Evolutionary conservation across 2,888 invertebrate genomes (phyloP).

Genomic region (Gastrophysa polygoni): DNA sequence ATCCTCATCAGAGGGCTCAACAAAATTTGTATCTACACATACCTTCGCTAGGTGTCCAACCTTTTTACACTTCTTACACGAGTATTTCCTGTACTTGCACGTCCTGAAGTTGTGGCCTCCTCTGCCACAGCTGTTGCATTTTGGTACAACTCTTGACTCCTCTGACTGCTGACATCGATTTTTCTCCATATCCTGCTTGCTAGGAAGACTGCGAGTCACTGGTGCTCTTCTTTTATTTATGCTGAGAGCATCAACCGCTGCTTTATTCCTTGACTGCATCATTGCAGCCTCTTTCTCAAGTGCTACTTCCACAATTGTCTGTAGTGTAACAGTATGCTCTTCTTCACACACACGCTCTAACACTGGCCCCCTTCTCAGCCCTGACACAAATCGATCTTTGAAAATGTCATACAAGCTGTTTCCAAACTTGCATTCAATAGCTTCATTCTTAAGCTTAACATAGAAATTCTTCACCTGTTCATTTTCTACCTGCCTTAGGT

Average conservation of each 20-base stretch:
- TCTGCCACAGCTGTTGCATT: slow-evolving; percentile 19
- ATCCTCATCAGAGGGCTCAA: background rate
- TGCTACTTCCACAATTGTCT: slow-evolving; percentile 12
- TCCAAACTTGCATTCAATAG: slow-evolving; percentile 27
- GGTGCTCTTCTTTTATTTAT: slow-evolving; percentile 1
- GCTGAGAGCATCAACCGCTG: background rate
- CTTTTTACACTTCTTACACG: slow-evolving; percentile 19
- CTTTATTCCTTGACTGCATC: background rate
- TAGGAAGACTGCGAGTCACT: background rate
- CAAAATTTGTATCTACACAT: slow-evolving; percentile 20
- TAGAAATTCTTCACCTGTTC: slow-evolving; percentile 26
- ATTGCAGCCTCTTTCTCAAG: slow-evolving; percentile 21
- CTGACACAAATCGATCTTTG: slow-evolving; percentile 26
- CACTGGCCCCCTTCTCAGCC: slow-evolving; percentile 20
- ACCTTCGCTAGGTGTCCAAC: slow-evolving; percentile 26
- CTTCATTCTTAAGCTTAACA: slow-evolving; percentile 21
- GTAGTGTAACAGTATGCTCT: slow-evolving; percentile 16
- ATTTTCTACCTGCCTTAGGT: slow-evolving; percentile 17
- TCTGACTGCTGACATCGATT: background rate
- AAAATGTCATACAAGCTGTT: slow-evolving; percentile 18
- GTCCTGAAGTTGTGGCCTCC: slow-evolving; percentile 15
- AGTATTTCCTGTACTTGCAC: slow-evolving; percentile 19
- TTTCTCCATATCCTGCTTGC: background rate
- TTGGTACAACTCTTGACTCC: background rate
- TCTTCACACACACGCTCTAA: slow-evolving; percentile 33